phyloP scores from a whole-genome alignment of 2,113 vertebrate species.

The Bambusicola thoracicus region DNA sequence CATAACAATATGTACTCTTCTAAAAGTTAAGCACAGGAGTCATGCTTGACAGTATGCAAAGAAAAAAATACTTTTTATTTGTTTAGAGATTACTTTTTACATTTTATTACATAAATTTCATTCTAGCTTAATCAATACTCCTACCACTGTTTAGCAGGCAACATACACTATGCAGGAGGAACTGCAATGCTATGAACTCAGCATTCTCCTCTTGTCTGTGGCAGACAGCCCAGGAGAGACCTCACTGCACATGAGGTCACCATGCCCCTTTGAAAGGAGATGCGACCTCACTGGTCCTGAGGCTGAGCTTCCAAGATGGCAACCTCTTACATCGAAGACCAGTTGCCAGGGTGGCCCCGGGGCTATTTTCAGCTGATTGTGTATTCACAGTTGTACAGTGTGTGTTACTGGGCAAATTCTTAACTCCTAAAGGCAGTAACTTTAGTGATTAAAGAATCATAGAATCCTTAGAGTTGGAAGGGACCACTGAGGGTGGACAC shows the following conservation, averaged over 20 bases:
- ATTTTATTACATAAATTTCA: neutral
- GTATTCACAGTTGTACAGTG: neutral
- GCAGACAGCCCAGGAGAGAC: too few species aligned
- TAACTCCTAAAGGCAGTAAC: neutral
- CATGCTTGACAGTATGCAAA: rapidly evolving
- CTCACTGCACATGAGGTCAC: rapidly evolving
- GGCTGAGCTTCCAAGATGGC: neutral
- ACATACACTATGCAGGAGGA: neutral
- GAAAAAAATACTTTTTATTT: neutral
- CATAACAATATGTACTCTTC: neutral
- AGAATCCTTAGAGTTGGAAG: too few species aligned
- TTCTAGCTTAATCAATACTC: neutral
- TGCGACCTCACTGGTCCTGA: rapidly evolving
- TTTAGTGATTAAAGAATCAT: neutral
- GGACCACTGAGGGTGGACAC: too few species aligned
- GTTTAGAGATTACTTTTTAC: neutral
- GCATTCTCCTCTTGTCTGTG: too few species aligned
- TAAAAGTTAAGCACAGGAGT: neutral
- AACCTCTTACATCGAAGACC: neutral
- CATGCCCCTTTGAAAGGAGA: neutral
- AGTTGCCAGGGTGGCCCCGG: neutral
- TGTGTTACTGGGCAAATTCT: neutral
- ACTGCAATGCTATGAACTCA: neutral
- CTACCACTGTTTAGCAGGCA: neutral
- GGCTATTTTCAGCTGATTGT: neutral